Evolutionary conservation across 2,113 vertebrate genomes (phyloP).

Genomic region (Regulus satrapa): DNA sequence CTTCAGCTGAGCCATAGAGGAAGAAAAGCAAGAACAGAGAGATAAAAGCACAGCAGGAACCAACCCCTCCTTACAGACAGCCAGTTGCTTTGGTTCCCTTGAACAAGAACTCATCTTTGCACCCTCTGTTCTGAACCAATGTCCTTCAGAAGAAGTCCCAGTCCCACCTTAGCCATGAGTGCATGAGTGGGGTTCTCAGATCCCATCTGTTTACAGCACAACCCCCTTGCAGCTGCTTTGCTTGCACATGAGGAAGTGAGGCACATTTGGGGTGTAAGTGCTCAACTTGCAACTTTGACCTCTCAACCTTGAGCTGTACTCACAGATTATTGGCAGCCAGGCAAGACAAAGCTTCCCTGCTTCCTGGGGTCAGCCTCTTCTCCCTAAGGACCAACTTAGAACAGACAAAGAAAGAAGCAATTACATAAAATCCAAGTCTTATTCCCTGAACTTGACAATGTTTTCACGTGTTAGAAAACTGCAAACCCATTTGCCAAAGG

Average conservation of each 20-base stretch:
- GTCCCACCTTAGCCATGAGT: not conserved
- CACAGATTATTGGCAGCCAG: not conserved
- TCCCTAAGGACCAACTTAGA: not conserved
- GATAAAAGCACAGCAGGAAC: not conserved
- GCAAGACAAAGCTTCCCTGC: not conserved
- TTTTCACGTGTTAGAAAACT: not conserved
- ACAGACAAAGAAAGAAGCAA: not conserved
- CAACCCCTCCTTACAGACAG: not conserved
- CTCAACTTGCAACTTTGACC: not conserved
- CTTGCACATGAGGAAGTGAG: not conserved
- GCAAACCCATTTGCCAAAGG: not conserved
- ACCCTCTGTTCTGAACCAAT: not conserved
- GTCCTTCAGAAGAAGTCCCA: not conserved
- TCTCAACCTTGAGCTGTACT: not conserved
- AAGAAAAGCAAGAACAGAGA: not conserved
- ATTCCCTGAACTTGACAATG: not conserved
- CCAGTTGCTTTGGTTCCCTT: not conserved
- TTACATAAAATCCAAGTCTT: not conserved
- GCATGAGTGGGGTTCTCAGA: not conserved
- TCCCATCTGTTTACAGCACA: rapidly evolving
- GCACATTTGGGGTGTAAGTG: rapidly evolving
- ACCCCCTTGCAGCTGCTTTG: not conserved
- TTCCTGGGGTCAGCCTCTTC: not conserved
- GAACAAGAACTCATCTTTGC: not conserved
- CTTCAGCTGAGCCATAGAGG: not conserved